phyloP scores from a whole-genome alignment of 2,888 invertebrate species.

The Acanthosepion esculentum region DNA sequence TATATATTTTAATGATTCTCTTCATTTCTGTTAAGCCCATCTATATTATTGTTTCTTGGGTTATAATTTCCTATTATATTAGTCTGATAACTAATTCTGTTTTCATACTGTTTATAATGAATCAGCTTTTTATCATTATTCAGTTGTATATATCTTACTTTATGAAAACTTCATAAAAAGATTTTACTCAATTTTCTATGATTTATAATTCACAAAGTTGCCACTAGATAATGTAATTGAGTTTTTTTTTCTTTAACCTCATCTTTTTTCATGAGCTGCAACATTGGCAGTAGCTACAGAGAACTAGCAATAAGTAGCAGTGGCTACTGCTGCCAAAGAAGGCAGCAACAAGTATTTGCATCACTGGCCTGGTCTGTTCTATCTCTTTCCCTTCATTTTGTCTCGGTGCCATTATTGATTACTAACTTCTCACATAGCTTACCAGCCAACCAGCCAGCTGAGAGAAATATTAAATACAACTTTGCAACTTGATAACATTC shows the following conservation, averaged over 20 bases:
- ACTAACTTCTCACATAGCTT: not conserved
- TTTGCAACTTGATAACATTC: not conserved
- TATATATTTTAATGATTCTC: not conserved
- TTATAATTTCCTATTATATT: not conserved
- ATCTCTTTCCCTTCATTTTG: not conserved
- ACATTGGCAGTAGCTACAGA: not conserved
- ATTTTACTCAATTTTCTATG: not conserved
- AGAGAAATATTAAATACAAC: not conserved
- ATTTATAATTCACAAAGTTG: not conserved
- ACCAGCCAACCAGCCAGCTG: not conserved
- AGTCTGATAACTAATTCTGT: too few species aligned
- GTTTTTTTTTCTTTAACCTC: not conserved
- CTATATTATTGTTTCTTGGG: not conserved
- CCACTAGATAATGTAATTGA: not conserved
- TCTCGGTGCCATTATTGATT: constrained; percentile 4
- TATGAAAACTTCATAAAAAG: not conserved
- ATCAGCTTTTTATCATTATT: not conserved
- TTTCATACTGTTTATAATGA: not conserved
- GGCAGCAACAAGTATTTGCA: constrained; percentile 20
- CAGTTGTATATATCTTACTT: not conserved
- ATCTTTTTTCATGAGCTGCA: not conserved
- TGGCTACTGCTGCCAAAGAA: constrained; percentile 33
- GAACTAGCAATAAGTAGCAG: not conserved
- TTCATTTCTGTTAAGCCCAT: not conserved
- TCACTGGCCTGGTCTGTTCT: not conserved